phyloP scores from a whole-genome alignment of 2,888 invertebrate genomes.

The Ormyrus nitidulus region DNA sequence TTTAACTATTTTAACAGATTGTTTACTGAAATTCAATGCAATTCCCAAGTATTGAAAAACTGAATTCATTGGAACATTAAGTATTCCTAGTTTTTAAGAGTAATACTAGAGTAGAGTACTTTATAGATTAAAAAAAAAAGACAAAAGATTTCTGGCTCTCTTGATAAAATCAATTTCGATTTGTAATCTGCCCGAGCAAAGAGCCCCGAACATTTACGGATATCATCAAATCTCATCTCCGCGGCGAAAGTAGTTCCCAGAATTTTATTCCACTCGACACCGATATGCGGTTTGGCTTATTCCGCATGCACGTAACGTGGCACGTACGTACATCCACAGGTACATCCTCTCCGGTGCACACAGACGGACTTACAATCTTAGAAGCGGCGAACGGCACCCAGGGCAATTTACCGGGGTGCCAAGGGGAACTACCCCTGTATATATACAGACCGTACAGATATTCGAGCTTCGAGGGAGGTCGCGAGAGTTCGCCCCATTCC shows the following conservation, averaged over 20 bases:
- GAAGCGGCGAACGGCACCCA: slow-evolving; percentile 19
- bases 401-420: slow-evolving; percentile 29
- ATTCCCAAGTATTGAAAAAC: too few relatives aligned
- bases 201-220: slow-evolving; percentile 16
- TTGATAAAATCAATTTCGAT: slow-evolving; percentile 29
- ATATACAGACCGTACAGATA: not conserved
- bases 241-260: slow-evolving; percentile 37
- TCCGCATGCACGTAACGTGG: not conserved
- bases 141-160: too few relatives aligned
- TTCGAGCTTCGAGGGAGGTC: not conserved
- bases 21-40: too few relatives aligned
- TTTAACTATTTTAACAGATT: too few relatives aligned
- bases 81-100: too few relatives aligned
- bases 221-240: slow-evolving; percentile 29
- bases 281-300: slow-evolving; percentile 20
- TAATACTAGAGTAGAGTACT: too few relatives aligned
- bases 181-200: slow-evolving; percentile 12
- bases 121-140: too few relatives aligned
- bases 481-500: not conserved
- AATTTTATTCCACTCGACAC: slow-evolving; percentile 13
- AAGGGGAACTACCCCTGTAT: not conserved
- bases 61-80: too few relatives aligned
- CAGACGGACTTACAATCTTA: not conserved
- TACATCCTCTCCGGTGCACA: not conserved
- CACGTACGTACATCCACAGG: not conserved